Conservation (phyloP, 2,113 vertebrate genomes). For the Proterorhinus semilunaris region DNA sequence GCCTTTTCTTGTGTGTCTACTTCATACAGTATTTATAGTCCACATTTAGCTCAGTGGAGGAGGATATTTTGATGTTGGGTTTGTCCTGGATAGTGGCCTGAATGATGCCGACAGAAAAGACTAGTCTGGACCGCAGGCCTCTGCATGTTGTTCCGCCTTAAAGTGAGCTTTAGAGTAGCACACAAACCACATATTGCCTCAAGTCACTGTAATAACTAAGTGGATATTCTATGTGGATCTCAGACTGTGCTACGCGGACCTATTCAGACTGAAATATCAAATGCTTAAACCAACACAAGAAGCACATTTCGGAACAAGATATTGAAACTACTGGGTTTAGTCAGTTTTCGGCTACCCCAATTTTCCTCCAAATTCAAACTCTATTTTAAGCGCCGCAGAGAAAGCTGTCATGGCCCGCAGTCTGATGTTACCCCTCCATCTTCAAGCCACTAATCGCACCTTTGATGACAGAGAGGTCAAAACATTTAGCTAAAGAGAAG, state of each 20-base stretch:
- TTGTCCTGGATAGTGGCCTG: conserved; percentile 36
- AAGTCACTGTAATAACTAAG: neutral
- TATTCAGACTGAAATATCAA: neutral
- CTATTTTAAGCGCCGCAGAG: no score
- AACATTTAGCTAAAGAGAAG: no score
- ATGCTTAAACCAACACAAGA: no score
- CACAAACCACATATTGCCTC: neutral
- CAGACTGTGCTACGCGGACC: neutral
- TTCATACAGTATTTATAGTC: conserved; percentile 53
- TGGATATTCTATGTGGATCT: neutral
- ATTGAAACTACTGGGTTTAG: no score
- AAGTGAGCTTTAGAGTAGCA: conserved; percentile 2
- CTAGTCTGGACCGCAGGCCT: conserved; percentile 51
- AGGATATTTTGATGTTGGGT: conserved; percentile 63
- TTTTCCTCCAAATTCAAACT: no score
- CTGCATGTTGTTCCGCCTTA: conserved; percentile 40
- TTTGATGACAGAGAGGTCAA: no score
- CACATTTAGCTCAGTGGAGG: conserved; percentile 40
- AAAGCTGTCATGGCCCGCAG: no score
- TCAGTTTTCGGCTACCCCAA: no score
- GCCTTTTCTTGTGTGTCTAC: conserved; percentile 36
- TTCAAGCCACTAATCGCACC: no score
- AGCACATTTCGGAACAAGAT: no score
- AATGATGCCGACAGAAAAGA: conserved; percentile 47
- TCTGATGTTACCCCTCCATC: no score